Conservation (phyloP, 2,113 vertebrate species). For the Platichthys stellatus region DNA sequence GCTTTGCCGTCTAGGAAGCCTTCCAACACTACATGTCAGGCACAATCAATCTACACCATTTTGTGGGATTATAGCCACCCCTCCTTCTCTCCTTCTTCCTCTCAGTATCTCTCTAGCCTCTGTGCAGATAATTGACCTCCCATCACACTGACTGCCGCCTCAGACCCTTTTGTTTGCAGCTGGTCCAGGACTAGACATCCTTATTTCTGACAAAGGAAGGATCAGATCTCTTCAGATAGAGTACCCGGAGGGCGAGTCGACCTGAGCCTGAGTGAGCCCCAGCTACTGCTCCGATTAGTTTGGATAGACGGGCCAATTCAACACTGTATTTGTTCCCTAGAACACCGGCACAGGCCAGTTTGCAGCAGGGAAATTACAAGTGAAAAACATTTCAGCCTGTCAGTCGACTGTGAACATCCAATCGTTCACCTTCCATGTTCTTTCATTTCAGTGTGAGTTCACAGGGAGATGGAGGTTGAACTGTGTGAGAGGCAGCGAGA, state of each 20-base stretch:
- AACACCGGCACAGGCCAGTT: neutral
- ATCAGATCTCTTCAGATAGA: constrained; percentile 56
- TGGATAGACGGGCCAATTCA: constrained; percentile 22
- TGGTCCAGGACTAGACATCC: constrained; percentile 36
- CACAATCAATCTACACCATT: constrained; percentile 28
- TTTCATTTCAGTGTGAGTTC: constrained; percentile 8
- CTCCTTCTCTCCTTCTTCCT: neutral
- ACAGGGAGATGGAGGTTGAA: constrained; percentile 5
- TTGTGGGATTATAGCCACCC: constrained; percentile 8
- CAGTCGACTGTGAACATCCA: neutral
- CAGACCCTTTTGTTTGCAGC: constrained; percentile 52
- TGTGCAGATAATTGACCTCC: constrained; percentile 41
- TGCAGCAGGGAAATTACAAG: neutral
- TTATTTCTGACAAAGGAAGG: constrained; percentile 54
- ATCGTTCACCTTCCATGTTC: neutral
- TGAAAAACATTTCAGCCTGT: constrained; percentile 9
- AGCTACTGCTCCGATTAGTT: constrained; percentile 25
- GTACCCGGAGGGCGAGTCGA: constrained; percentile 33
- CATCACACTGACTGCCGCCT: constrained; percentile 24
- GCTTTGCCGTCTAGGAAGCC: constrained; percentile 18
- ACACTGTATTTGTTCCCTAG: neutral
- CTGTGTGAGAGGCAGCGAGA: neutral
- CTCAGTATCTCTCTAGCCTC: constrained; percentile 8
- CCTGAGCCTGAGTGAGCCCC: constrained; percentile 10
- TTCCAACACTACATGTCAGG: constrained; percentile 25